Conservation (phyloP, 2,888 invertebrate genomes). For the Drosophila suboccidentalis region DNA sequence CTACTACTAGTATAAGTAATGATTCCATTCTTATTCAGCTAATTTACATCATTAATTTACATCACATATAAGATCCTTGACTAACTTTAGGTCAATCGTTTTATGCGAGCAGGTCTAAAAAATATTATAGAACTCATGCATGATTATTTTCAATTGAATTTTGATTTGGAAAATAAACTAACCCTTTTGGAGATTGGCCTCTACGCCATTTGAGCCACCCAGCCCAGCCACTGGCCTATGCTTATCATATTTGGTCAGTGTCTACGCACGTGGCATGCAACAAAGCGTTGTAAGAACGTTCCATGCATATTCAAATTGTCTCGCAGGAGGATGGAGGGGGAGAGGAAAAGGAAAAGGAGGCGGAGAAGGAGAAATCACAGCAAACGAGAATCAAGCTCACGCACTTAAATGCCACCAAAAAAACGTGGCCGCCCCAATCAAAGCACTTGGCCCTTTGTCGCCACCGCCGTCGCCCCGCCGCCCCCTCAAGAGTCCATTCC, state of each 20-base stretch:
- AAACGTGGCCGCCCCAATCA: constrained; percentile 45
- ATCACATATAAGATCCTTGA: background rate
- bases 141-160: constrained; percentile 13
- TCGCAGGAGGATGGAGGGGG: background rate
- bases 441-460: constrained; percentile 32
- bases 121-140: background rate
- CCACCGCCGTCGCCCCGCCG: background rate
- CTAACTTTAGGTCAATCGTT: background rate
- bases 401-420: constrained; percentile 61
- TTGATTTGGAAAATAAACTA: background rate
- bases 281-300: constrained; percentile 42
- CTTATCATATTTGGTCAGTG: constrained; percentile 30
- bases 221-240: background rate
- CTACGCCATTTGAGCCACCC: background rate
- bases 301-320: constrained; percentile 75
- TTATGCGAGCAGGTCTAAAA: background rate
- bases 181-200: constrained; percentile 8
- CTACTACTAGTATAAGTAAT: too few species aligned
- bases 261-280: constrained; percentile 68
- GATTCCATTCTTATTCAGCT: too few species aligned
- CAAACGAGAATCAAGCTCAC: constrained; percentile 72
- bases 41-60: background rate
- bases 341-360: background rate
- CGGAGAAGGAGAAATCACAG: constrained; percentile 58
- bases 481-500: background rate